Base-by-base conservation (phyloP, 1,140 invertebrate genomes). In the Psilanteris sp. region DNA sequence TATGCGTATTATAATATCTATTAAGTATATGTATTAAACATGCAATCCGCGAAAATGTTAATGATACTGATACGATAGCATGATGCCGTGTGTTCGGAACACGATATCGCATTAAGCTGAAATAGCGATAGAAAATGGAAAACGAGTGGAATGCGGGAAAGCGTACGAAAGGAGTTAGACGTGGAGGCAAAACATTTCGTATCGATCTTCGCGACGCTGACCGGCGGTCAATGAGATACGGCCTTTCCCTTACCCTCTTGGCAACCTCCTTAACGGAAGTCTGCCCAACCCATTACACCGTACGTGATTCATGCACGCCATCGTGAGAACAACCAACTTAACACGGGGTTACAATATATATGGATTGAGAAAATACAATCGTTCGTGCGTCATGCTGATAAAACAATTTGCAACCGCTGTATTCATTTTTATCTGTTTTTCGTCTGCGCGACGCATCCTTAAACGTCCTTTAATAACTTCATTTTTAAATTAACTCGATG, bases 191-290 rank as follows among this genome's bases (percentile, higher is more conserved):
- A 68, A 59, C 52, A 64, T 54, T 46, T 54, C 6, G 78, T 88
- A 88, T 88, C 84, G 87, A 88, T 88, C 85, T 81, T 72, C 59
- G 78, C 67, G 79, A 75, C 80, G 77, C 82, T 87, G 85, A 88
- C 87, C 86, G 81, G 77, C 85, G 86, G 85, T 88, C 87, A 88
- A 88, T 88, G 85, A 88, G 87, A 88, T 87, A 88, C 87, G 84
- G 85, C 83, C 78, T 86, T 76, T 82, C 81, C 77, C 80, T 77
- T 57, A 41, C 68, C 68, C 81, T 72, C 66, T 66, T 78, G 72
- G 72, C 72, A 79, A 77, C 78, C 79, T 64, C 68, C 78, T 84
- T 75, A 80, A 61, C 85, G 85, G 85, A 87, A 87, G 83, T 84
- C 64, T 29, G 50, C 74, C 39, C 76, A 61, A 79, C 80, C 80